Evolutionary conservation across 2,797 vertebrate genomes (phyloP), one percentile per base, ranked within the genome.

Genomic region (Pelobates cultripes): DNA sequence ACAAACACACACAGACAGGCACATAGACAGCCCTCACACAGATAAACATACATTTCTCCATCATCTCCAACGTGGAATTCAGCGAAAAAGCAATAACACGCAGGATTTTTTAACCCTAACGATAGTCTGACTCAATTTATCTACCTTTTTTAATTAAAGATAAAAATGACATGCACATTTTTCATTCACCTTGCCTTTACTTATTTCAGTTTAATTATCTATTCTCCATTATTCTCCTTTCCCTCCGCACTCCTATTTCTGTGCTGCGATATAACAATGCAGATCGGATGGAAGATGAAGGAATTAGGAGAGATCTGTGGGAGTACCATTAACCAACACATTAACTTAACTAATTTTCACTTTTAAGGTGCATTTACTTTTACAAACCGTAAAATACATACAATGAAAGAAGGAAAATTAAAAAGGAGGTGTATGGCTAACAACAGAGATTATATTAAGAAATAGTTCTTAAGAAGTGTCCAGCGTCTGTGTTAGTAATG

Each of bases 181-280:
- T 84, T 84, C 77, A 84, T 84, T 84, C 42, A 84, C 82, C 82
- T 79, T 78, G 77, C 70, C 82, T 78, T 84, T 84, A 72, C 82
- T 79, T 79, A 84, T 84, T 84, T 84, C 82, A 66, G 77, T 75
- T 84, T 79, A 84, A 84, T 84, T 79, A 84, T 84, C 82, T 79
- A 68, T 73, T 79, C 82, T 79, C 77, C 77, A 84, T 84, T 84
- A 84, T 75, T 84, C 82, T 75, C 64, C 53, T 73, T 73, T 28
- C 71, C 81, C 82, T 71, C 53, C 82, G 64, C 55, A 77, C 82
- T 83, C 77, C 77, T 64, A 66, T 75, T 79, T 70, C 82, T 70
- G 61, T 79, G 70, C 77, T 71, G 77, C 82, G 43, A 55, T 71
- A 75, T 75, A 75, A 84, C 82, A 84, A 84, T 84, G 72, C 82